Evolutionary conservation across 2,797 vertebrate species (phyloP).

Genomic region (Mastacembelus armatus): DNA sequence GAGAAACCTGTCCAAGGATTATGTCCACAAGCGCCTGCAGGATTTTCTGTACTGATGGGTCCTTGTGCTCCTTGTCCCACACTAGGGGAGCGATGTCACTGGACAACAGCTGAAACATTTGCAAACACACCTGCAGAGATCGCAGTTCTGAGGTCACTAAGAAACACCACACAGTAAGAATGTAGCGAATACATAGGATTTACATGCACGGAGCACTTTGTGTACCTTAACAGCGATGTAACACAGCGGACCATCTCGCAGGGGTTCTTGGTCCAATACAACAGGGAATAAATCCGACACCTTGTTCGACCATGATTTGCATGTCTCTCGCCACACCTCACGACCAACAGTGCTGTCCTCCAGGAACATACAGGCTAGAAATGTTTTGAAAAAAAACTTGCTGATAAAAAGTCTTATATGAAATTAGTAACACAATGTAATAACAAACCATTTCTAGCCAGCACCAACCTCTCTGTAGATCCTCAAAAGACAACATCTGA

Average conservation of each 20-base stretch:
- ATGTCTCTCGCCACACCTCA: conserved; percentile 78
- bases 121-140: conserved; percentile 86
- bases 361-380: conserved; percentile 88
- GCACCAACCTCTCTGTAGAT: conserved; percentile 86
- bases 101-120: conserved; percentile 87
- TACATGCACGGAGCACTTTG: no score
- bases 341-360: conserved; percentile 86
- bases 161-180: not conserved
- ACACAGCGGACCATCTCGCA: conserved; percentile 64
- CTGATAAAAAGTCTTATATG: not conserved
- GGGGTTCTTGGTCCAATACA: conserved; percentile 74
- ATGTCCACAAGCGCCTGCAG: conserved; percentile 85
- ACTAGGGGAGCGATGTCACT: conserved; percentile 77
- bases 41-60: conserved; percentile 76
- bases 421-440: conserved; percentile 4
- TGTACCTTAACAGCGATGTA: conserved; percentile 87
- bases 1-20: conserved; percentile 82
- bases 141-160: conserved; percentile 31
- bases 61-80: conserved; percentile 69
- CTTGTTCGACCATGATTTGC: conserved; percentile 74
- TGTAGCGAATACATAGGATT: not conserved
- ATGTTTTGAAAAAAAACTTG: not conserved
- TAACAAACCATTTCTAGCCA: not conserved
- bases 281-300: conserved; percentile 77
- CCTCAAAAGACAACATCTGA: conserved; percentile 75